Percentiles rank a stretch among this genome's conserved stretches.
Evolutionary conservation across 2,888 invertebrate species (phyloP).

Genomic region (Troilus luridus): DNA sequence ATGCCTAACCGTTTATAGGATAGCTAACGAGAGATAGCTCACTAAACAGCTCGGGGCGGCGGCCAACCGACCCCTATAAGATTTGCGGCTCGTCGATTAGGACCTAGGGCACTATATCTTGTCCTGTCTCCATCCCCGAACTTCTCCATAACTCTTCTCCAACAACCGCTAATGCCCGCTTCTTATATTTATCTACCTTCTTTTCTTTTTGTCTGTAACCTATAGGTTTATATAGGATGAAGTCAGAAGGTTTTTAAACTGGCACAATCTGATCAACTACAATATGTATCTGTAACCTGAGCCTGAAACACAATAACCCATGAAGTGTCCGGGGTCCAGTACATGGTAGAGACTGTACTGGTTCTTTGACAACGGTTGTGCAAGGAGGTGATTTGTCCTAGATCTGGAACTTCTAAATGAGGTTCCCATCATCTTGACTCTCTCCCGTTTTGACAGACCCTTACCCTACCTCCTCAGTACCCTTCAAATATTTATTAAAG

Average conservation of each 20-base stretch:
- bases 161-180: not conserved
- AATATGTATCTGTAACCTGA: too few relatives aligned
- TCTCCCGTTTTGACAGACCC: too few relatives aligned
- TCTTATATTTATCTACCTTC: not conserved
- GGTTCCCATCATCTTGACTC: too few relatives aligned
- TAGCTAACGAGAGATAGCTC: slow-evolving; percentile 1
- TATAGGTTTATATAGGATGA: not conserved
- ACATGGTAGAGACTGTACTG: too few relatives aligned
- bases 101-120: not conserved
- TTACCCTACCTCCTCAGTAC: too few relatives aligned
- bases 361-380: too few relatives aligned
- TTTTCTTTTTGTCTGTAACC: not conserved
- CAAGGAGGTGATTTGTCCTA: too few relatives aligned
- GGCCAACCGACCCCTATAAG: slow-evolving; percentile 23
- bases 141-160: not conserved
- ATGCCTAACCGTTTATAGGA: not conserved
- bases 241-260: not conserved
- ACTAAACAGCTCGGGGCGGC: not conserved
- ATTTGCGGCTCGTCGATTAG: slow-evolving; percentile 41
- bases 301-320: too few relatives aligned
- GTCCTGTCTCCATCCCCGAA: not conserved
- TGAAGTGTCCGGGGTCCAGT: too few relatives aligned
- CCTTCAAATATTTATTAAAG: too few relatives aligned
- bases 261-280: not conserved
- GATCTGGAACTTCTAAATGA: too few relatives aligned